Evolutionary conservation across 2,797 vertebrate genomes (phyloP).

Genomic region (Telmatherina bonti): DNA sequence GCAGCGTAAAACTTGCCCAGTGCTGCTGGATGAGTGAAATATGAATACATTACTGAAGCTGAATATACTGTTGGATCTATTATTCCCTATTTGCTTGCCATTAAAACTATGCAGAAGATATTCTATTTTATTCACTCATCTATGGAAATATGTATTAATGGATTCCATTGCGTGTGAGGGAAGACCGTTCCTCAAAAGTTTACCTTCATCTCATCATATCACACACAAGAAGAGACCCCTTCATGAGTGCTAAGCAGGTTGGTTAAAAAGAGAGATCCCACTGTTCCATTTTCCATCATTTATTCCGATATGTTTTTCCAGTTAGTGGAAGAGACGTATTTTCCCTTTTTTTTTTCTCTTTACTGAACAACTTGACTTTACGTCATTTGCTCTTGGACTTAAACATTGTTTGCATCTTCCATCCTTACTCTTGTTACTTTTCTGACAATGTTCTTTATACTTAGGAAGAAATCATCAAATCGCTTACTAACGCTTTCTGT

Average conservation of each 20-base stretch:
- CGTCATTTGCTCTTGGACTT: conserved; percentile 13
- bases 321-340: too few relatives aligned
- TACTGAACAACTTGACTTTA: too few relatives aligned
- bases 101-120: conserved; percentile 54
- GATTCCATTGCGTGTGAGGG: conserved; percentile 26
- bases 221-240: background rate
- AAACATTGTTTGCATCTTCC: conserved; percentile 8
- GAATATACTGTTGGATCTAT: conserved; percentile 52
- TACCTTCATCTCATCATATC: conserved; percentile 13
- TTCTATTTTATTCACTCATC: conserved; percentile 45
- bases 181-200: conserved; percentile 7
- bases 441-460: conserved; percentile 58
- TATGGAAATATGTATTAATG: conserved; percentile 31
- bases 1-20: conserved; percentile 54
- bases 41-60: conserved; percentile 57
- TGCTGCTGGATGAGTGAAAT: conserved; percentile 61
- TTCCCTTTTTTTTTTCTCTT: too few relatives aligned
- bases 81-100: conserved; percentile 57
- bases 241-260: background rate
- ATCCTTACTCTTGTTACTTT: conserved; percentile 43
- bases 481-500: conserved; percentile 27
- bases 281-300: too few relatives aligned
- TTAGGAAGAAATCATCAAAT: conserved; percentile 58
- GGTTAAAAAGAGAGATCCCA: background rate
- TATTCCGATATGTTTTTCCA: too few relatives aligned